These are phyloP conservation scores for Clarias laeviceps DNA, from an alignment of 2,797 vertebrate species.

Conservation along the genomic window DNA sequence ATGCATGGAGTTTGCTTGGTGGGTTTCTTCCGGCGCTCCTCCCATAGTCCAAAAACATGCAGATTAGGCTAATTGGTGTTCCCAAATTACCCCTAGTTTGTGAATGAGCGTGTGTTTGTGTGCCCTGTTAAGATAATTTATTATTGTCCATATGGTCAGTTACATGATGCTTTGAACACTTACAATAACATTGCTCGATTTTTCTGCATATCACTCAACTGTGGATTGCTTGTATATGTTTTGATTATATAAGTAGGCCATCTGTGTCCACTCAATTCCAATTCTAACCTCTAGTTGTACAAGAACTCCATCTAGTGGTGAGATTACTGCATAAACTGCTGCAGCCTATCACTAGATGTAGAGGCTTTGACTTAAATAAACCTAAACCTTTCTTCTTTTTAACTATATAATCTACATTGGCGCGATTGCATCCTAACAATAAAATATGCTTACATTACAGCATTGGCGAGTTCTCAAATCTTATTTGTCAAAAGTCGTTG, in stretches of 20 bases:
- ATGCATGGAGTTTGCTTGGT: no score
- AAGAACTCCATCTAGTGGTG: conserved; percentile 26
- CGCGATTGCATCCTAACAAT: not conserved
- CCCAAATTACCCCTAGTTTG: no score
- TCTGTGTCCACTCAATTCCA: no score
- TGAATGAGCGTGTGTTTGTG: no score
- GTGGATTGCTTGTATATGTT: not conserved
- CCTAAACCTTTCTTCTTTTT: not conserved
- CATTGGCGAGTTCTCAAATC: not conserved
- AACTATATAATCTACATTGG: not conserved
- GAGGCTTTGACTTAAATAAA: not conserved
- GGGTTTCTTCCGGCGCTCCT: no score
- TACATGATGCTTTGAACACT: not conserved
- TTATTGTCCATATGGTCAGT: not conserved
- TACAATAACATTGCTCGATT: not conserved
- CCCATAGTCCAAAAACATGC: no score
- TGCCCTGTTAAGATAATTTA: not conserved
- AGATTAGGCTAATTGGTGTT: no score
- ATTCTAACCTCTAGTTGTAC: not conserved
- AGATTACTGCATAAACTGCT: not conserved
- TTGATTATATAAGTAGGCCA: not conserved
- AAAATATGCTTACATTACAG: not conserved
- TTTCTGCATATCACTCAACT: not conserved
- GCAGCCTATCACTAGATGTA: not conserved
- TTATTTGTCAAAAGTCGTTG: not conserved